Conservation (phyloP, 2,888 invertebrate genomes). For the Lydus trimaculatus region DNA sequence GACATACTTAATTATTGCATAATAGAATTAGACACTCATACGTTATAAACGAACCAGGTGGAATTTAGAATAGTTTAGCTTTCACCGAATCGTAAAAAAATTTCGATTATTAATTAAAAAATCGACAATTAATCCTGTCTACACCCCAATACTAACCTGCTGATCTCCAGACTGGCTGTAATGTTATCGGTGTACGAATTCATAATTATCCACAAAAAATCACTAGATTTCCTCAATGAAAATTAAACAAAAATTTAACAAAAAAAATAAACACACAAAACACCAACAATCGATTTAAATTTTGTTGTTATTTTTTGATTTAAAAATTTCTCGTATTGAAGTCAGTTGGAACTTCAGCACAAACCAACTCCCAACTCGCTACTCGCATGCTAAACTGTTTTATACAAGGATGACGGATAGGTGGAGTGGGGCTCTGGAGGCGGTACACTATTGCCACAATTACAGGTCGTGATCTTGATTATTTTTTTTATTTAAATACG, state of each 20-base stretch:
- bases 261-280: conserved; percentile 13
- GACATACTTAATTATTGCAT: conserved; percentile 43
- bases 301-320: neutral
- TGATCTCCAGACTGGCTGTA: conserved; percentile 49
- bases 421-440: conserved; percentile 32
- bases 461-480: conserved; percentile 29
- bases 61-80: conserved; percentile 32
- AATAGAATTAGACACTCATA: conserved; percentile 30
- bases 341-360: conserved; percentile 18
- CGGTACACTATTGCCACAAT: conserved; percentile 18
- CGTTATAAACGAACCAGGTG: conserved; percentile 22
- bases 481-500: conserved; percentile 28
- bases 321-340: neutral
- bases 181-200: conserved; percentile 48
- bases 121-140: conserved; percentile 19
- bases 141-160: conserved; percentile 44
- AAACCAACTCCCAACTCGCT: conserved; percentile 16
- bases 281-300: conserved; percentile 18
- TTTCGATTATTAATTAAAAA: conserved; percentile 16
- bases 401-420: conserved; percentile 30
- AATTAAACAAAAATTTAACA: no score
- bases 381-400: conserved; percentile 29
- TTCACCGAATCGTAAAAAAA: conserved; percentile 34
- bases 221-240: no score
- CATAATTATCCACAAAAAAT: conserved; percentile 28